Conservation (phyloP, 30 jellyfish, hydroid and myxozoan species). For the Turritopsis dohrnii region DNA sequence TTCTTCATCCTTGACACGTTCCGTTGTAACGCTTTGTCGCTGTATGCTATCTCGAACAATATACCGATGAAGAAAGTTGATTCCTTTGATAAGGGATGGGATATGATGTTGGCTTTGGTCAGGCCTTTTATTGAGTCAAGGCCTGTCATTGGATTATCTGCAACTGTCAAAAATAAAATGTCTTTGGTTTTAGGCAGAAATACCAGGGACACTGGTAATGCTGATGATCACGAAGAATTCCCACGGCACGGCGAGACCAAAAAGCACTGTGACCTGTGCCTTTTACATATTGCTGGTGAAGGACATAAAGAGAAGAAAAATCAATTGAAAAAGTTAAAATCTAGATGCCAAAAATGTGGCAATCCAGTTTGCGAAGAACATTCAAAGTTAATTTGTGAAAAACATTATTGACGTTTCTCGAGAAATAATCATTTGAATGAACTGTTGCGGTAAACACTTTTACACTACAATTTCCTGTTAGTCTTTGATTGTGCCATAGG, state of each 20-base stretch:
- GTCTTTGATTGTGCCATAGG: background rate
- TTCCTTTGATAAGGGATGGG: constrained; percentile 17
- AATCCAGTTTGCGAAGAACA: constrained; percentile 9
- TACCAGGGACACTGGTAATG: background rate
- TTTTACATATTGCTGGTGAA: background rate
- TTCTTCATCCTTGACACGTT: constrained; percentile 34
- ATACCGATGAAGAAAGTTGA: background rate
- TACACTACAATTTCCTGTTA: no score
- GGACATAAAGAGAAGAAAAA: background rate
- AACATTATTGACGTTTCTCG: background rate
- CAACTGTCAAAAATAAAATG: background rate
- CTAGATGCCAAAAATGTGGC: no score
- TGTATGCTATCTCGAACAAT: constrained; percentile 30
- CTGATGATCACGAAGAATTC: background rate
- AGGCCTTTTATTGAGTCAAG: constrained; percentile 2
- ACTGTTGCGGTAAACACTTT: no score
- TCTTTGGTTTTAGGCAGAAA: constrained; percentile 1
- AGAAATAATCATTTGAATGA: no score
- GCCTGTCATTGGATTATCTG: constrained; percentile 1
- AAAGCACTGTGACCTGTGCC: constrained; percentile 8
- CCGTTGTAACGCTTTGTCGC: constrained; percentile 29
- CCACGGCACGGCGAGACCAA: constrained; percentile 4
- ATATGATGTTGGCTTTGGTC: background rate
- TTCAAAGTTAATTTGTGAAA: constrained; percentile 6
- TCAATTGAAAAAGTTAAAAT: background rate